Evolutionary conservation across 2,888 invertebrate species (phyloP).

Genomic region (Seira musarum): DNA sequence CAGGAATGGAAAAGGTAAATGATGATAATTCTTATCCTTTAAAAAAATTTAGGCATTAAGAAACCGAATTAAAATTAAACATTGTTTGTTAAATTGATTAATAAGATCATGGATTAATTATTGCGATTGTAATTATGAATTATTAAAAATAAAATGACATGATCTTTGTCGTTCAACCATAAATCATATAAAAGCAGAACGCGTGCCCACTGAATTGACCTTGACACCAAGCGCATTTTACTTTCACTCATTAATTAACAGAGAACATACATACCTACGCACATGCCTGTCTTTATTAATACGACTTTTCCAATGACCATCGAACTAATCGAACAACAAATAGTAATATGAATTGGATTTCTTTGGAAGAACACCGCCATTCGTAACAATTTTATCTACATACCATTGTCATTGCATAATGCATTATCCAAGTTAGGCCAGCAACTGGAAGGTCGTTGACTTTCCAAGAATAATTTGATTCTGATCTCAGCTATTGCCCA

Average conservation of each 20-base stretch:
- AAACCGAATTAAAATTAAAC: slow-evolving; percentile 52
- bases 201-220: neutral
- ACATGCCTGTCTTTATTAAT: neutral
- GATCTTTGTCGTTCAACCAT: slow-evolving; percentile 44
- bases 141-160: slow-evolving; percentile 53
- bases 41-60: slow-evolving; percentile 20
- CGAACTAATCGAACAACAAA: too few species aligned
- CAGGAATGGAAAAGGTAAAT: slow-evolving; percentile 15
- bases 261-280: neutral
- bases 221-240: neutral
- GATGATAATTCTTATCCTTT: slow-evolving; percentile 5
- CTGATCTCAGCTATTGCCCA: neutral
- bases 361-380: neutral
- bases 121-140: slow-evolving; percentile 57
- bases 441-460: neutral
- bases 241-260: neutral
- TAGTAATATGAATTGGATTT: neutral
- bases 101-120: slow-evolving; percentile 26
- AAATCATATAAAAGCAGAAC: neutral
- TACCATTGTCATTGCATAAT: too few species aligned
- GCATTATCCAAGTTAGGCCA: neutral
- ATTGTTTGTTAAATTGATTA: slow-evolving; percentile 15
- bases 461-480: neutral
- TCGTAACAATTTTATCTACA: neutral
- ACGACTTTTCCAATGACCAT: too few species aligned